A percentile compares a stretch with the other conserved stretches of the same genome.
These are phyloP conservation scores for Brachynemurus nebulosus DNA, from an alignment of 2,888 invertebrate genomes.

Conservation along the genomic window DNA sequence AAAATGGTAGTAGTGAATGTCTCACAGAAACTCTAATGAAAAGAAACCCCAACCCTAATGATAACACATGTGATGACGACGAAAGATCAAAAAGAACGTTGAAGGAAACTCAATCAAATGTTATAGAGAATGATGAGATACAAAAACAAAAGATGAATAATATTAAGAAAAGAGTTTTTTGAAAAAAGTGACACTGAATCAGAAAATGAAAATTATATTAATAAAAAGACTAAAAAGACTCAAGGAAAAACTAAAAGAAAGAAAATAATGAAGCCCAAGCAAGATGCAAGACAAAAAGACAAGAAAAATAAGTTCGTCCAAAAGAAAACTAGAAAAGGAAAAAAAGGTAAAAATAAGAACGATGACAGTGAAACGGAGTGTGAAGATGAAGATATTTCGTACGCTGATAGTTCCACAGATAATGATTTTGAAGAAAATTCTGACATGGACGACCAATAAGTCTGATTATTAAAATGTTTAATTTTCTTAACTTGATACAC, in stretches of 20 bases:
- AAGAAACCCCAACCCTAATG: not conserved
- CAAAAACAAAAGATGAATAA: not conserved
- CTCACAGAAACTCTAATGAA: constrained; percentile 3
- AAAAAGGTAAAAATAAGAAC: constrained; percentile 4
- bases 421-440: constrained; percentile 3
- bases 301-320: constrained; percentile 3
- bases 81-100: not conserved
- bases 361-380: constrained; percentile 1
- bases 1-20: constrained; percentile 1
- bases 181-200: not conserved
- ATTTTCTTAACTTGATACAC: no score
- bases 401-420: constrained; percentile 3
- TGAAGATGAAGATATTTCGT: constrained; percentile 1
- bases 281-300: constrained; percentile 7
- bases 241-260: constrained; percentile 2
- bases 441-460: no score
- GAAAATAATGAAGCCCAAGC: constrained; percentile 1
- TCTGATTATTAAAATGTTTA: no score
- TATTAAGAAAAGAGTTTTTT: not conserved
- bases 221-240: constrained; percentile 3
- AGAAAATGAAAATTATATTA: not conserved
- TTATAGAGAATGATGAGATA: not conserved
- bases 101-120: not conserved
- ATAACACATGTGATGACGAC: not conserved
- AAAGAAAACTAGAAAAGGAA: constrained; percentile 2